Percentiles rank a stretch among this genome's conserved stretches.
phyloP scores from a whole-genome alignment of 2,888 invertebrate genomes.

The Adela reaumurella region DNA sequence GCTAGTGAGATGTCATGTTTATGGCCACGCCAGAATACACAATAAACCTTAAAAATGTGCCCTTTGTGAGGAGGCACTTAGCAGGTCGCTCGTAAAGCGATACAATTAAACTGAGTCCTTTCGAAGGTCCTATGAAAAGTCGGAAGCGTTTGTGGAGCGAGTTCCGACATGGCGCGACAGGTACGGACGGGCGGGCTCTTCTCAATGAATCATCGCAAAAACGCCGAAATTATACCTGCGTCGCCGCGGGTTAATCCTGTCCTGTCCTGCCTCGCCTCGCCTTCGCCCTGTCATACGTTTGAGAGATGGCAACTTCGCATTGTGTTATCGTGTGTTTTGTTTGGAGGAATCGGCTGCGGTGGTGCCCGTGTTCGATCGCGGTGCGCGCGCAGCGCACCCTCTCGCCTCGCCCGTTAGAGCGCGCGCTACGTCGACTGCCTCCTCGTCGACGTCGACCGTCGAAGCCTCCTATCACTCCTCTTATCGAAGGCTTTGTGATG shows the following conservation, averaged over 20 bases:
- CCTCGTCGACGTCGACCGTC: too few species aligned
- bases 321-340: neutral
- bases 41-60: neutral
- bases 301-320: neutral
- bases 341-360: neutral
- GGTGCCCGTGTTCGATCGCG: neutral
- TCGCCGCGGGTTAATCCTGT: neutral
- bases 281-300: neutral
- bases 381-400: neutral
- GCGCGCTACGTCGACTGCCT: neutral
- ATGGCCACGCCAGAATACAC: constrained; percentile 20
- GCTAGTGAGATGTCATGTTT: constrained; percentile 53
- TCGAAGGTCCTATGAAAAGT: neutral
- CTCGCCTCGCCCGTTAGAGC: neutral
- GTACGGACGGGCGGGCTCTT: neutral
- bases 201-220: neutral
- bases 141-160: neutral
- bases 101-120: neutral
- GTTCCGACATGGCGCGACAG: neutral
- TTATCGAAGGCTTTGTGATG: too few species aligned
- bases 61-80: neutral
- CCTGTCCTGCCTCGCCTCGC: neutral
- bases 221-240: neutral
- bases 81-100: neutral
- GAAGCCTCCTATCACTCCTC: too few species aligned